Percentiles rank a stretch among this genome's conserved stretches.
phyloP scores from a whole-genome alignment of 2,113 vertebrate genomes.

The Pollimyrus isidori region DNA sequence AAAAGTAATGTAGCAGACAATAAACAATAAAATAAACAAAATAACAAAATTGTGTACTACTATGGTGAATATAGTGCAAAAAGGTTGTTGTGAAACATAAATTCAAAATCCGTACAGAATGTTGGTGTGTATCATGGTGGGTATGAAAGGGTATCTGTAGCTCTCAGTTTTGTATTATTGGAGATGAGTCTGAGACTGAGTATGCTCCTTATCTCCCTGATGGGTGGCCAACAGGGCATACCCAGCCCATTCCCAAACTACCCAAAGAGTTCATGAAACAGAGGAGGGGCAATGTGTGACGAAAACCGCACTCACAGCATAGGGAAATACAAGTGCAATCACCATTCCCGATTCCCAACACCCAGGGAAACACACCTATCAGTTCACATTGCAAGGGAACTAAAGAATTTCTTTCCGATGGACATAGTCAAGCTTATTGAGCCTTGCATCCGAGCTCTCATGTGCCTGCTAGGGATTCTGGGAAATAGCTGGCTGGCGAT shows the following conservation, averaged over 20 bases:
- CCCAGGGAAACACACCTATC: not conserved
- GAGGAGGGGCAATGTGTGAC: not conserved
- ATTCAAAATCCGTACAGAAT: not conserved
- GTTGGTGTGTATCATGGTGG: not conserved
- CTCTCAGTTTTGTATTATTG: not conserved
- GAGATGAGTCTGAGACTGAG: not conserved
- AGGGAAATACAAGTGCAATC: not conserved
- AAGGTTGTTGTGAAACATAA: not conserved
- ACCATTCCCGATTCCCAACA: not conserved
- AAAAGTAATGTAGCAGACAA: not conserved
- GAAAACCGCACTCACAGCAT: not conserved
- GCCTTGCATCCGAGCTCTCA: slow-evolving; percentile 42
- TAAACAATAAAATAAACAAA: not conserved
- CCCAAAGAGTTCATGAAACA: not conserved
- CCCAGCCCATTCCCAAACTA: not conserved
- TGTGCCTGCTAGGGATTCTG: slow-evolving; percentile 54
- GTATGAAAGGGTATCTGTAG: not conserved
- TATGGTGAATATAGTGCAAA: not conserved
- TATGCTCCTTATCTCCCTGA: not conserved
- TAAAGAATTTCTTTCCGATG: slow-evolving; percentile 34
- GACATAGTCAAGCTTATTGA: slow-evolving; percentile 35
- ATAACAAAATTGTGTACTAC: not conserved
- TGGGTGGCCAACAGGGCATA: not conserved
- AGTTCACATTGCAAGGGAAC: not conserved
- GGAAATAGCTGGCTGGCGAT: slow-evolving; percentile 60